Conservation (phyloP, 2,797 vertebrate genomes). For the Poliocrania exsul region DNA sequence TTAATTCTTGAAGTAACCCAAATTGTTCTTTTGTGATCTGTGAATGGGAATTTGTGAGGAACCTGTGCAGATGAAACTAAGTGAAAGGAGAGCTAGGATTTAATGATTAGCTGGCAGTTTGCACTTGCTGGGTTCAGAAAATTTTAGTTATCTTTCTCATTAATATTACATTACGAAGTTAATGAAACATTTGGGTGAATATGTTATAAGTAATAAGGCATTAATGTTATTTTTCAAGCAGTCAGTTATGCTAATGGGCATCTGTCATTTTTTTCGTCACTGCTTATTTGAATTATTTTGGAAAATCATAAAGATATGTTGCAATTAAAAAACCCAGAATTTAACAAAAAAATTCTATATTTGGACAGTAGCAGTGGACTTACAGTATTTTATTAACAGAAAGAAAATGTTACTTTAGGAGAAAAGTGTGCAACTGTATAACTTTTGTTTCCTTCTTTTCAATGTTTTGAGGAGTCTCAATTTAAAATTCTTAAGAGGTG, state of each 20-base stretch:
- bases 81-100: conserved; percentile 58
- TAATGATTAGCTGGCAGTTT: conserved; percentile 74
- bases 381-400: background rate
- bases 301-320: conserved; percentile 12
- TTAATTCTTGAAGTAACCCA: conserved; percentile 79
- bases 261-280: conserved; percentile 73
- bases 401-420: background rate
- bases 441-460: background rate
- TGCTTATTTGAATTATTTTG: conserved; percentile 15
- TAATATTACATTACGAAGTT: conserved; percentile 81
- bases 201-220: conserved; percentile 82
- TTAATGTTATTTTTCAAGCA: conserved; percentile 78
- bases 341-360: accelerated
- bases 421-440: accelerated
- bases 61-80: conserved; percentile 69
- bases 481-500: background rate
- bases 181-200: conserved; percentile 86
- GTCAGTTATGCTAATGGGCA: conserved; percentile 80
- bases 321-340: background rate
- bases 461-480: background rate
- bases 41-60: conserved; percentile 74
- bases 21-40: conserved; percentile 80
- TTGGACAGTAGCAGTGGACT: background rate
- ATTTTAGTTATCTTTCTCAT: conserved; percentile 78
- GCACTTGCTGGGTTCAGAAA: conserved; percentile 60